Percentiles rank a stretch among this genome's conserved stretches.
Conservation (phyloP, 2,888 invertebrate species). For the Mamestra brassicae region DNA sequence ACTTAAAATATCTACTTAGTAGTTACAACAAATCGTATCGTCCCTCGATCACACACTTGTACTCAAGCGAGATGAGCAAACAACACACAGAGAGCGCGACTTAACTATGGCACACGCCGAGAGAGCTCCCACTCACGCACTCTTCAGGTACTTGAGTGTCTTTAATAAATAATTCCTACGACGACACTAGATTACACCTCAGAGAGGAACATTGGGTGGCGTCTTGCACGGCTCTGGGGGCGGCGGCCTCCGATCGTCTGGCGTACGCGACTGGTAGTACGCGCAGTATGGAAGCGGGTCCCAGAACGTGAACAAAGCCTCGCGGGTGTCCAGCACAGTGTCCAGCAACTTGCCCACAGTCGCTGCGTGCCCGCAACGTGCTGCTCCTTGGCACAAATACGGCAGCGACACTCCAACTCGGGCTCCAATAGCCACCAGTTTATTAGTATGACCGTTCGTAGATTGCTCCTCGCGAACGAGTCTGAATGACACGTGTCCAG, state of each 20-base stretch:
- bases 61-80: constrained; percentile 73
- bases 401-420: constrained; percentile 95
- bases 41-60: constrained; percentile 77
- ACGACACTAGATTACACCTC: constrained; percentile 69
- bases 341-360: constrained; percentile 92
- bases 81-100: constrained; percentile 74
- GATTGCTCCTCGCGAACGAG: constrained; percentile 92
- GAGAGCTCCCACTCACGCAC: constrained; percentile 84
- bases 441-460: constrained; percentile 82
- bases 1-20: constrained; percentile 87
- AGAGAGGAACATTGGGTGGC: constrained; percentile 88
- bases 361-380: constrained; percentile 92
- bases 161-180: constrained; percentile 82
- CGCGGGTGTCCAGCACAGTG: constrained; percentile 94
- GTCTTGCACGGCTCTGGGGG: constrained; percentile 91
- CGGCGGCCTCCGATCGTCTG: constrained; percentile 87
- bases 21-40: constrained; percentile 87
- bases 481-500: constrained; percentile 95
- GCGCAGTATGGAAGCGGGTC: constrained; percentile 96
- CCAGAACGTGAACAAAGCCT: constrained; percentile 96
- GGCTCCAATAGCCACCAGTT: constrained; percentile 90
- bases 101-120: constrained; percentile 69
- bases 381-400: constrained; percentile 94
- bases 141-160: constrained; percentile 90
- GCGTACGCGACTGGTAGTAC: constrained; percentile 95